phyloP scores from a whole-genome alignment of 2,797 vertebrate genomes.

The Champsocephalus esox region DNA sequence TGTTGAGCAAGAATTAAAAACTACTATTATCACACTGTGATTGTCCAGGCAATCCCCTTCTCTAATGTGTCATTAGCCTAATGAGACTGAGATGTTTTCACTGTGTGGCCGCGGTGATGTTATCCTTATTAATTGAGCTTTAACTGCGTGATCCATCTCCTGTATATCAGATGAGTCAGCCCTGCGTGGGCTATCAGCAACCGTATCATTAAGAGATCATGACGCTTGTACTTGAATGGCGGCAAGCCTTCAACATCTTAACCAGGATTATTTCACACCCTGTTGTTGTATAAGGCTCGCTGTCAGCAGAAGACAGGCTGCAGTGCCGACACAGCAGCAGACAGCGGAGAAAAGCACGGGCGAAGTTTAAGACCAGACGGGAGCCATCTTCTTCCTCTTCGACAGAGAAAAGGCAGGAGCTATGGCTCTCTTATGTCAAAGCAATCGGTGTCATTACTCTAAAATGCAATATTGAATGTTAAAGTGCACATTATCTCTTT shows the following conservation, averaged over 20 bases:
- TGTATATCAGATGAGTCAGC: constrained; percentile 41
- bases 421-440: constrained; percentile 20
- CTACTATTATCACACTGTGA: constrained; percentile 29
- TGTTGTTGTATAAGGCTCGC: constrained; percentile 19
- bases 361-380: constrained; percentile 32
- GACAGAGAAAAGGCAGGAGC: neutral
- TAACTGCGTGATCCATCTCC: constrained; percentile 46
- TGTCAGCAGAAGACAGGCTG: constrained; percentile 38
- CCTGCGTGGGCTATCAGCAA: constrained; percentile 14
- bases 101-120: constrained; percentile 29
- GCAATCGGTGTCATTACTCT: constrained; percentile 13
- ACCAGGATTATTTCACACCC: neutral
- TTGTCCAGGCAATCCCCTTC: constrained; percentile 27
- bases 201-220: constrained; percentile 40
- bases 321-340: constrained; percentile 18
- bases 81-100: constrained; percentile 41
- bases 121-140: constrained; percentile 61
- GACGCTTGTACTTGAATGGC: constrained; percentile 28
- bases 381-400: constrained; percentile 2
- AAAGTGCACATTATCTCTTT: constrained; percentile 29
- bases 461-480: constrained; percentile 35
- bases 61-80: constrained; percentile 57
- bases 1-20: neutral
- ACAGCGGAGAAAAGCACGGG: constrained; percentile 10
- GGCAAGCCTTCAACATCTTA: constrained; percentile 16